A percentile compares a stretch with the other conserved stretches of the same genome.
Conservation (phyloP, 2,888 invertebrate species). For the Cosmopolites sordidus region DNA sequence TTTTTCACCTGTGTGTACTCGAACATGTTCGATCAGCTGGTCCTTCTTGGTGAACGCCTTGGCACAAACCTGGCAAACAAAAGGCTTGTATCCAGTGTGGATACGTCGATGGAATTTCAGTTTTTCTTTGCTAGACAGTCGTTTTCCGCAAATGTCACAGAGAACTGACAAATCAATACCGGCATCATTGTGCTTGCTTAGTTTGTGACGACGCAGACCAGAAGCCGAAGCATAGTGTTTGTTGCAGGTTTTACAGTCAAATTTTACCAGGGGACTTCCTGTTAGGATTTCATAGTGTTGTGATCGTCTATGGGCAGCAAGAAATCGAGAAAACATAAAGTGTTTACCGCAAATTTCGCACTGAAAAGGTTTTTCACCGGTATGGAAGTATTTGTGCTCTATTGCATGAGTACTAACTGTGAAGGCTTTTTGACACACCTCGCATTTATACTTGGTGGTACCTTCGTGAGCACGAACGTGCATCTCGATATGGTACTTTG, state of each 20-base stretch:
- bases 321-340: slow-evolving; percentile 51
- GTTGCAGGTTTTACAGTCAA: slow-evolving; percentile 51
- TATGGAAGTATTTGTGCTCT: slow-evolving; percentile 42
- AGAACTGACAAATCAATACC: slow-evolving; percentile 51
- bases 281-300: slow-evolving; percentile 50
- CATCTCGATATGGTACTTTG: slow-evolving; percentile 43
- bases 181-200: slow-evolving; percentile 38
- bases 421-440: slow-evolving; percentile 41
- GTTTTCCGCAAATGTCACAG: slow-evolving; percentile 45
- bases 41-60: slow-evolving; percentile 53
- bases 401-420: slow-evolving; percentile 40
- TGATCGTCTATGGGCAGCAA: slow-evolving; percentile 50
- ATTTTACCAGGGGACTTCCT: slow-evolving; percentile 41
- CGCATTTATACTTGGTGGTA: slow-evolving; percentile 46
- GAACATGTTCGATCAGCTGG: slow-evolving; percentile 43
- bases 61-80: slow-evolving; percentile 42
- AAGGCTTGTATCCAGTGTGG: slow-evolving; percentile 51
- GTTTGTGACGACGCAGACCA: slow-evolving; percentile 47
- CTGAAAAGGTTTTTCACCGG: slow-evolving; percentile 50
- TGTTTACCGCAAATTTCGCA: slow-evolving; percentile 54
- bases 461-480: slow-evolving; percentile 49
- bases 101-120: slow-evolving; percentile 43
- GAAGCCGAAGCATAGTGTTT: slow-evolving; percentile 45
- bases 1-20: slow-evolving; percentile 45
- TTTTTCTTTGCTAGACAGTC: slow-evolving; percentile 43